Evolutionary conservation across 1,140 invertebrate genomes (phyloP), one percentile per base, ranked within the genome.

Genomic region (Rhynchophorus ferrugineus): DNA sequence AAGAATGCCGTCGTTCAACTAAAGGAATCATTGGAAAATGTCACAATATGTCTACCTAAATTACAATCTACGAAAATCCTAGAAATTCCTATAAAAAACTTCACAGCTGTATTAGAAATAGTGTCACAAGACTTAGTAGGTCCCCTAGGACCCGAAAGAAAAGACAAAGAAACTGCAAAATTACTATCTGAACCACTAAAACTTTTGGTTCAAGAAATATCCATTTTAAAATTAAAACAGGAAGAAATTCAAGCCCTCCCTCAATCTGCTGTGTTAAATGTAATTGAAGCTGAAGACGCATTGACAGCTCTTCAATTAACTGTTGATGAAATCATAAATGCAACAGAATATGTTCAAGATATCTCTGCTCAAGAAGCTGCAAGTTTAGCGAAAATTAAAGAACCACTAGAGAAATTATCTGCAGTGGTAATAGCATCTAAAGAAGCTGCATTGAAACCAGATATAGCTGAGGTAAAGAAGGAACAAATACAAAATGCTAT

Each of bases 401-500:
- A 47, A 48, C 44, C 45, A 5, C 22, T 54, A 13, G 14, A 48
- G 14, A 41, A 48, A 17, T 17, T 54, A 22, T 13, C 3, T 14
- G 13, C 21, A n/a, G 7, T 33, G 11, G 13, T 43, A 3, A 18
- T 41, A 9, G 2, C 3, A 3, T 46, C 16, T 9, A 39, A 43
- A 33, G 36, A 41, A 17, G 14, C 6, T n/a, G 0, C 44, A 18
- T n/a, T 16, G n/a, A 36, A 38, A 20, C 24, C 49, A 14, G 37
- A 54, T 18, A 11, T 47, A 18, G 17, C 29, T 16, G 19, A 59
- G 19, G n/a, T 16, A 33, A n/a, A 46, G 44, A 38, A 29, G 34
- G 17, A 47, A 17, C 42, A 57, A 33, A 11, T 54, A 20, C 38
- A 57, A 47, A 18, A 48, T 21, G 49, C 58, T 13, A 16, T 57